A percentile compares a stretch with the other conserved stretches of the same genome.
phyloP scores from a whole-genome alignment of 2,888 invertebrate genomes.

The Chironomus riparius region DNA sequence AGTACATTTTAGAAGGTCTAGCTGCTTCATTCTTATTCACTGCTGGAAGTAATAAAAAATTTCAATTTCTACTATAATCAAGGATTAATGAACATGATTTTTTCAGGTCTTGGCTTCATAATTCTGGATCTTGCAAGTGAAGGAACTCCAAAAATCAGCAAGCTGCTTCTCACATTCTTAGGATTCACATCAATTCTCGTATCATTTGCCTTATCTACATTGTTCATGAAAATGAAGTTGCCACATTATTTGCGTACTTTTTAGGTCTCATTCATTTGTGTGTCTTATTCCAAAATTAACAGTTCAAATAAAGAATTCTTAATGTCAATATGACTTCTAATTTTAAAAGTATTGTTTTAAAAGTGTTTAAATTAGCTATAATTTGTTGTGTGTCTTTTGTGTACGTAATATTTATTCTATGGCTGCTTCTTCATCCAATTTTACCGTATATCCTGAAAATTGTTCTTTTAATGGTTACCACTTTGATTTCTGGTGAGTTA shows the following conservation, averaged over 20 bases:
- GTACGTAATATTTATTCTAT: no score
- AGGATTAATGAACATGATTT: slow-evolving; percentile 29
- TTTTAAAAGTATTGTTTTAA: no score
- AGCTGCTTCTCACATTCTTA: slow-evolving; percentile 68
- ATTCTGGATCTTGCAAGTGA: slow-evolving; percentile 91
- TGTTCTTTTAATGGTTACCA: no score
- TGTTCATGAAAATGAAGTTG: slow-evolving; percentile 98
- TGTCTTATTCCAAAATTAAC: no score
- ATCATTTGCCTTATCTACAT: slow-evolving; percentile 92
- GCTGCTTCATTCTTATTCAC: slow-evolving; percentile 97
- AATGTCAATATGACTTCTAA: no score
- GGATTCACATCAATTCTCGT: slow-evolving; percentile 88
- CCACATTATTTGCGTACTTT: slow-evolving; percentile 59
- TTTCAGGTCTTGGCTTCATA: slow-evolving; percentile 94
- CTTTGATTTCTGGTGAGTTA: no score
- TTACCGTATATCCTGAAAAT: no score
- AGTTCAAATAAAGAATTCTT: no score
- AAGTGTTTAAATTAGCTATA: no score
- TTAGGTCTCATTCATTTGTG: background rate
- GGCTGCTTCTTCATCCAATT: no score
- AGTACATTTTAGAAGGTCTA: slow-evolving; percentile 98
- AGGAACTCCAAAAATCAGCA: slow-evolving; percentile 77
- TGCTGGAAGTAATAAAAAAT: slow-evolving; percentile 53
- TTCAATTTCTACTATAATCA: background rate
- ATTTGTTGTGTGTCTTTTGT: no score